phyloP scores from a whole-genome alignment of 2,797 vertebrate genomes.

The Bradypus variegatus region DNA sequence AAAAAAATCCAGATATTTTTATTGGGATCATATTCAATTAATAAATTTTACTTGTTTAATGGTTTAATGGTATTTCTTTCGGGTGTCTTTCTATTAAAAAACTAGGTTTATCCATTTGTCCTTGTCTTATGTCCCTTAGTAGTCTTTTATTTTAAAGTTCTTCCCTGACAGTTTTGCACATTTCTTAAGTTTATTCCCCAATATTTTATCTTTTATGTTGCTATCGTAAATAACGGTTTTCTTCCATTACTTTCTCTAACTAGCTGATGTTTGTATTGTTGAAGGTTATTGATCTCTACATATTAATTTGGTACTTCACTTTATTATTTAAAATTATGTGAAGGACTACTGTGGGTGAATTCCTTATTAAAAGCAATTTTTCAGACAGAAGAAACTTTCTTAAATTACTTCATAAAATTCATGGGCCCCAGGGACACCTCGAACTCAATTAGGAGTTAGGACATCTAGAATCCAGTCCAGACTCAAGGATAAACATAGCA shows the following conservation, averaged over 20 bases:
- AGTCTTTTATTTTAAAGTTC: slow-evolving; percentile 25
- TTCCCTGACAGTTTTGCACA: neutral
- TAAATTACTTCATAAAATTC: slow-evolving; percentile 11
- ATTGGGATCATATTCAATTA: neutral
- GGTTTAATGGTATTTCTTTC: neutral
- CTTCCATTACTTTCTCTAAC: neutral
- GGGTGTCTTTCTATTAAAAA: neutral
- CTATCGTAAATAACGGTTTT: neutral
- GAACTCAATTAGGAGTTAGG: neutral
- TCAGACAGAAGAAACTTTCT: neutral
- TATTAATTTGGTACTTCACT: neutral
- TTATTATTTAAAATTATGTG: neutral
- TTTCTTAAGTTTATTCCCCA: neutral
- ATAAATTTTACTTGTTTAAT: neutral
- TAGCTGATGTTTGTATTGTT: neutral
- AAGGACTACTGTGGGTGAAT: neutral
- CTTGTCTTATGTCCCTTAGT: neutral
- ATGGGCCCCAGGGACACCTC: neutral
- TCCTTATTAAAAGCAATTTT: neutral
- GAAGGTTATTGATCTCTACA: neutral
- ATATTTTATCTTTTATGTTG: neutral
- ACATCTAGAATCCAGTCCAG: neutral
- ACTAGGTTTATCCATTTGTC: neutral
- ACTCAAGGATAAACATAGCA: neutral
- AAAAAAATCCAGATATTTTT: neutral